Evolutionary conservation across 2,888 invertebrate genomes (phyloP).

Genomic region (Helobdella robusta): DNA sequence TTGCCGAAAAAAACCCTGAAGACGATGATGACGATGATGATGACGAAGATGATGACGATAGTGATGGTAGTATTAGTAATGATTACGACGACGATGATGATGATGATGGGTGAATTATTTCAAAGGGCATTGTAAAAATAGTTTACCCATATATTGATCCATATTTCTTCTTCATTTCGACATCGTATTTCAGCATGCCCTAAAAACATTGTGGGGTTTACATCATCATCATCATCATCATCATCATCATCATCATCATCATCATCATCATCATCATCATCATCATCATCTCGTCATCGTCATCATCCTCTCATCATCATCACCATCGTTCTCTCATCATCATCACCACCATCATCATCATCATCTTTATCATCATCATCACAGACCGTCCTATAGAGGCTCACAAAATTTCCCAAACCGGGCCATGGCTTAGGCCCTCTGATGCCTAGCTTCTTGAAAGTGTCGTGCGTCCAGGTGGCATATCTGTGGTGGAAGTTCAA

Average conservation of each 20-base stretch:
- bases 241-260: constrained; percentile 19
- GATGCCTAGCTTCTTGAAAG: constrained; percentile 29
- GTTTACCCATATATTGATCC: constrained; percentile 20
- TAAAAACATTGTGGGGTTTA: background rate
- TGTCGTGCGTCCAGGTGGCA: constrained; percentile 24
- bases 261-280: constrained; percentile 22
- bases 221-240: constrained; percentile 24
- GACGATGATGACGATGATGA: too few species aligned
- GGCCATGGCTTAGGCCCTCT: constrained; percentile 30
- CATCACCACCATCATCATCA: constrained; percentile 17
- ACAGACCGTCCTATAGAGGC: constrained; percentile 16
- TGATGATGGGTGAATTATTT: too few species aligned
- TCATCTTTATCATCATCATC: constrained; percentile 20
- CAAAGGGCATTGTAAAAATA: too few species aligned
- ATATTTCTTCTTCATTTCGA: constrained; percentile 17
- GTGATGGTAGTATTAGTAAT: too few species aligned
- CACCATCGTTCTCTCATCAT: constrained; percentile 22
- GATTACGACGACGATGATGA: too few species aligned
- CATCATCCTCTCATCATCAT: constrained; percentile 18
- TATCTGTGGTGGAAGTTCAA: constrained; percentile 21
- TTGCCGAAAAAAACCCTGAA: too few species aligned
- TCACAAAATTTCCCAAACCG: constrained; percentile 26
- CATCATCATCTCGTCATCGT: constrained; percentile 17
- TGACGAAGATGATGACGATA: too few species aligned
- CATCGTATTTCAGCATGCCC: constrained; percentile 18